A percentile compares a stretch with the other conserved stretches of the same genome.
Conservation (phyloP, 2,888 invertebrate species). For the Xestia xanthographa region DNA sequence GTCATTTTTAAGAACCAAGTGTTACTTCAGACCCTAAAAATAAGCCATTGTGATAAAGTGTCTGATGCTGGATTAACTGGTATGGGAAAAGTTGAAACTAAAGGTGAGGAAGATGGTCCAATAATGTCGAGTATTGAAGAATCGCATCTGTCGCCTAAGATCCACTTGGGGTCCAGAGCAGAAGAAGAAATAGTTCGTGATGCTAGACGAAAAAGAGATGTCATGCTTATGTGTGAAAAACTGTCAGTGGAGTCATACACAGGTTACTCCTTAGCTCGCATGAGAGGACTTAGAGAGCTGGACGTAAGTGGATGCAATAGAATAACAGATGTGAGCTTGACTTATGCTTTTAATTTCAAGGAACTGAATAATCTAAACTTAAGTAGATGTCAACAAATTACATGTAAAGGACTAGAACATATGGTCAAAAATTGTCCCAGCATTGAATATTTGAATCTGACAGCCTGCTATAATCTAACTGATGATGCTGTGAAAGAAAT, state of each 20-base stretch:
- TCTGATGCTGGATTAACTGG: slow-evolving; percentile 94
- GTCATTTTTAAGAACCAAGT: slow-evolving; percentile 92
- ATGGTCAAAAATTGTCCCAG: slow-evolving; percentile 92
- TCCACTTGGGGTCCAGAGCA: slow-evolving; percentile 92
- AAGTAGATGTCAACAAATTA: slow-evolving; percentile 93
- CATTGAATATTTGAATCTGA: slow-evolving; percentile 92
- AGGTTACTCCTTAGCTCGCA: slow-evolving; percentile 89
- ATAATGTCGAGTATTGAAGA: slow-evolving; percentile 80
- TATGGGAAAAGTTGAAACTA: slow-evolving; percentile 88
- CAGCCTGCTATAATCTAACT: slow-evolving; percentile 92
- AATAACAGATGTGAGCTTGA: slow-evolving; percentile 93
- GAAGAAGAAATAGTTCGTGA: slow-evolving; percentile 93
- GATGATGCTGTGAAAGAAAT: slow-evolving; percentile 90
- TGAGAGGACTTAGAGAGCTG: slow-evolving; percentile 90
- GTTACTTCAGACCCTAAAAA: slow-evolving; percentile 90
- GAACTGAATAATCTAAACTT: slow-evolving; percentile 92
- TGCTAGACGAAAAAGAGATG: slow-evolving; percentile 91
- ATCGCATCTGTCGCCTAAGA: slow-evolving; percentile 77
- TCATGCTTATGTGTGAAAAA: slow-evolving; percentile 91
- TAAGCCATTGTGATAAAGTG: slow-evolving; percentile 92
- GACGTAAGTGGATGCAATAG: slow-evolving; percentile 93
- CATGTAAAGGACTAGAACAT: slow-evolving; percentile 91
- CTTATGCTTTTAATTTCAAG: slow-evolving; percentile 92
- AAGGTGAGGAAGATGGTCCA: slow-evolving; percentile 77
- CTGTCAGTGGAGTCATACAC: slow-evolving; percentile 81